Percentiles rank a stretch among this genome's conserved stretches.
Evolutionary conservation across 23 tunicate species (phyloP).

Genomic region (Clavelina lepadiformis): DNA sequence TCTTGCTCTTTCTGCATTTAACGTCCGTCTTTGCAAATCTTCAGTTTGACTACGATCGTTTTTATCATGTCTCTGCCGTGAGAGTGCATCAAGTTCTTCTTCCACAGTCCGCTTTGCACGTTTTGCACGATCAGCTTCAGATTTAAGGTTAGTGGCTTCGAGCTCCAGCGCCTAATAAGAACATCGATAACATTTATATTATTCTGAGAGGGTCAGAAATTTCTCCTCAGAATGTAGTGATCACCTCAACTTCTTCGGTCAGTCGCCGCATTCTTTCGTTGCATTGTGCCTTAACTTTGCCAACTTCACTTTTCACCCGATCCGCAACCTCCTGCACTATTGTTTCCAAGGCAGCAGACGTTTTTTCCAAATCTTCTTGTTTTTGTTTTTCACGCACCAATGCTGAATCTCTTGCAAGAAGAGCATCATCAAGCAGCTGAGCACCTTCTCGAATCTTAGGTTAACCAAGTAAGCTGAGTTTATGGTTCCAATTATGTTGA

Average conservation of each 20-base stretch:
- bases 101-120: constrained; percentile 62
- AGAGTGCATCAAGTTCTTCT: constrained; percentile 48
- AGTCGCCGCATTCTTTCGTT: constrained; percentile 33
- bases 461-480: background rate
- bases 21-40: constrained; percentile 46
- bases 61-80: constrained; percentile 13
- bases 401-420: constrained; percentile 69
- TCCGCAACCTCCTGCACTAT: constrained; percentile 72
- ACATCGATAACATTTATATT: background rate
- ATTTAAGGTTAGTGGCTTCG: constrained; percentile 48
- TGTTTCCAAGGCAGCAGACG: constrained; percentile 64
- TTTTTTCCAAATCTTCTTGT: constrained; percentile 51
- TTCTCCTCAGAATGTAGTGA: too few species aligned
- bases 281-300: constrained; percentile 42
- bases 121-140: constrained; percentile 62
- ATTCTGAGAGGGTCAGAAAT: too few species aligned
- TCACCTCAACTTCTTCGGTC: constrained; percentile 61
- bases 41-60: constrained; percentile 26
- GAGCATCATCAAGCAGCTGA: constrained; percentile 60
- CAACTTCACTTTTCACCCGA: constrained; percentile 63
- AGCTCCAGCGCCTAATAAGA: constrained; percentile 44
- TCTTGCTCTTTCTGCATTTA: constrained; percentile 71
- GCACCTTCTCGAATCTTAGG: constrained; percentile 57
- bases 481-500: background rate
- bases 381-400: constrained; percentile 36